Base-by-base conservation (phyloP, 2,113 vertebrate species). In the Festucalex cinctus region DNA sequence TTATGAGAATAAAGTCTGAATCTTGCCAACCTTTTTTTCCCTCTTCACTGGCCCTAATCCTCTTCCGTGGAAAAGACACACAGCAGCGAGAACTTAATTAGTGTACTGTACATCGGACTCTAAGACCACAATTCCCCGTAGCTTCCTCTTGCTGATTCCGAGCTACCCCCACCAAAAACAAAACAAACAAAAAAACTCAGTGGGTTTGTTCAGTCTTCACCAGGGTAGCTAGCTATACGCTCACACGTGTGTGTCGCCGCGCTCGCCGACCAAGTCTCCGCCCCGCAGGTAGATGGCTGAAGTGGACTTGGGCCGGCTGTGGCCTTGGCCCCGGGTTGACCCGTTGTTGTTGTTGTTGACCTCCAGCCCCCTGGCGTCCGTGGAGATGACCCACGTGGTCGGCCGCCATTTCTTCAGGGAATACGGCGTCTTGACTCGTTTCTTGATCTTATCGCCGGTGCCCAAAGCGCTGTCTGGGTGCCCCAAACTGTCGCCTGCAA, bases 331-430 rank as follows among this genome's bases (percentile, higher is more conserved):
- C 8, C 66, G 76, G 66, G 66, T 13, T 3, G 83, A 82, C 0
- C 82, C 83, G 71, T 85, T 85, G 69, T 87, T 83, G 69, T 84
- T 85, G 69, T 87, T 86, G 9, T 90, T 82, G 83, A 97, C 95
- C 87, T 97, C 96, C 19, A 92, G 93, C 81, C 91, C 94, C 88
- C 94, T 85, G 0, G 89, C 87, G 67, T 98, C 95, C 0, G 94
- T 95, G 81, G 96, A 95, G 90, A 99, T 95, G 83, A 96, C 96
- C 97, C 97, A 99, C 0, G 96, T 98, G 0, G 95, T 96, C 0
- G 97, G 97, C 5, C 96, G 95, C 96, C 96, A 98, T 73, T 95
- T 92, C 89, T 98, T 98, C 5, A 99, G 93, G 0, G 97, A 98
- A 79, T 99, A 99, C 0, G 97, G 97, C 0, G 97, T 99, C 85